Evolutionary conservation across 2,797 vertebrate genomes (phyloP), one percentile per base, ranked within the genome.

Genomic region (Oryzias sinensis): DNA sequence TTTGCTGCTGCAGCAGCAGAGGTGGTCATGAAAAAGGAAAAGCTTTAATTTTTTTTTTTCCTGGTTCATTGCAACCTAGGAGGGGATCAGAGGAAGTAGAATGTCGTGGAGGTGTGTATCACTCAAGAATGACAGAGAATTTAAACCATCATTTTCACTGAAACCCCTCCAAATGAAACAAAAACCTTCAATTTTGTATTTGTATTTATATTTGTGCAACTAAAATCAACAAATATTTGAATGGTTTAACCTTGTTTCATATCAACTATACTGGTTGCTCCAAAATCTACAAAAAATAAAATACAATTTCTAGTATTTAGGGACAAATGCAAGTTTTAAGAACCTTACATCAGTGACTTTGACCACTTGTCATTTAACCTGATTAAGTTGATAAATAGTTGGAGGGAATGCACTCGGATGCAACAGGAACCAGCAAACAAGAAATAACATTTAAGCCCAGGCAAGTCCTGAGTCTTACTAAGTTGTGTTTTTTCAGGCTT

Each of bases 31-130:
- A 79, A 77, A 87, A 85, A 80, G 59, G 62, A 83, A 82, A 73
- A 20, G 56, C 37, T 67, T 72, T 59, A 75, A 70, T 55, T 62
- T 68, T 68, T 62, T 47, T 6, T 2, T 14, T 4, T 5, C 16
- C 45, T 68, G 75, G 78, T 80, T 80, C 83, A 84, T 88, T 90
- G 90, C 87, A 86, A 87, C 85, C 85, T 85, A 71, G 77, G 73
- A 59, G 79, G 74, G 29, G 77, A 78, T 76, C 57, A 68, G 64
- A 66, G 84, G 77, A 77, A 74, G 85, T 56, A 83, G 76, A 76
- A 77, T 79, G 80, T 89, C 81, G 85, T 74, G 77, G 68, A 60
- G 74, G 77, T 74, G 83, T 72, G 72, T 81, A 85, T 86, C 86
- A 83, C 77, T 80, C 74, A 80, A 73, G 79, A 79, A 83, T 72